Conservation (phyloP, 2,113 vertebrate species). For the Bubo scandiacus region DNA sequence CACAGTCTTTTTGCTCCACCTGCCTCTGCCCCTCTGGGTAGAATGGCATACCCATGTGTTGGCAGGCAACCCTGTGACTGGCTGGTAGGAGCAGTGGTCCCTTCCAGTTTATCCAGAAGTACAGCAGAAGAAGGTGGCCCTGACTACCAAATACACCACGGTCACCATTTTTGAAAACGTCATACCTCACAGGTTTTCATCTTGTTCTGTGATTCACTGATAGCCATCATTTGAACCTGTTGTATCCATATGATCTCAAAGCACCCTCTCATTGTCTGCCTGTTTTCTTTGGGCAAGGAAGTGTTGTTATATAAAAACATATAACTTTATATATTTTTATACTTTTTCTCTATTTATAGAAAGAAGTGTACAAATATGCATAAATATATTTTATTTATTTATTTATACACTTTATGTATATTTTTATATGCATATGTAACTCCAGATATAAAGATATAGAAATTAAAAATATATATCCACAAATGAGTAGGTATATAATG, state of each 20-base stretch:
- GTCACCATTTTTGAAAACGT: not conserved
- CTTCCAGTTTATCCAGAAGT: not conserved
- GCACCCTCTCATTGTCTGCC: not conserved
- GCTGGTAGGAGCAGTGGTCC: not conserved
- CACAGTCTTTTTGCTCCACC: not conserved
- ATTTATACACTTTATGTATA: not conserved
- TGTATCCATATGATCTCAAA: not conserved
- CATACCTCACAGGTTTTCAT: not conserved
- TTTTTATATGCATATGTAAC: not conserved
- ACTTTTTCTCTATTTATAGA: not conserved
- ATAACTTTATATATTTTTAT: no score
- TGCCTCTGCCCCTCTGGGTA: not conserved
- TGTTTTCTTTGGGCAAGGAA: not conserved
- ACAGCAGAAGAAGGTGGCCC: not conserved
- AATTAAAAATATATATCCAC: not conserved
- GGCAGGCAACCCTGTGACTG: not conserved
- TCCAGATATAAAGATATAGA: not conserved
- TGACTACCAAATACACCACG: not conserved
- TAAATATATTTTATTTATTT: not conserved
- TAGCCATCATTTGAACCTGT: not conserved
- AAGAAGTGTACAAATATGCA: not conserved
- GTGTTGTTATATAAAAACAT: not conserved
- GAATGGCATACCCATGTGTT: not conserved
- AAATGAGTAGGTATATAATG: not conserved
- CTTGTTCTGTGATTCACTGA: accelerated